Evolutionary conservation across 1,140 invertebrate species (phyloP).

Genomic region (Trialeurodes vaporariorum): DNA sequence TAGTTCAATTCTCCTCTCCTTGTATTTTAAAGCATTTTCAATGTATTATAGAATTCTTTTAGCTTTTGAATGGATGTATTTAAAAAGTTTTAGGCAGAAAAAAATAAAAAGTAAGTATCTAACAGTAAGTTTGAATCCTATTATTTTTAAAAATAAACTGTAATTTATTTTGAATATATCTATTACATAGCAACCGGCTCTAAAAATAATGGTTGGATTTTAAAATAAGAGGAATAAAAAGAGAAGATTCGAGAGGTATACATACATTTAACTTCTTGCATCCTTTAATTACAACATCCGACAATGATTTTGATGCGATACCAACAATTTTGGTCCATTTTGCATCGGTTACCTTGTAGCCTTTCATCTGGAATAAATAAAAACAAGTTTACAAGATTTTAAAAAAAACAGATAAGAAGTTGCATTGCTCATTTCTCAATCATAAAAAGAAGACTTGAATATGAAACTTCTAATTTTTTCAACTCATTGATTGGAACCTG

Average conservation of each 20-base stretch:
- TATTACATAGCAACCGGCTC: too few species aligned
- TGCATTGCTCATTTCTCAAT: neutral
- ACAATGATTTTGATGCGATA: slow-evolving; percentile 47
- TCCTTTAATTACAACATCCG: slow-evolving; percentile 49
- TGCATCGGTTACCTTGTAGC: slow-evolving; percentile 57
- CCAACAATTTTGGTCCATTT: slow-evolving; percentile 50
- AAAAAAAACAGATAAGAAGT: neutral
- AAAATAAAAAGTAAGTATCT: too few species aligned
- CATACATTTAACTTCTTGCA: slow-evolving; percentile 53
- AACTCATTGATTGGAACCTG: too few species aligned
- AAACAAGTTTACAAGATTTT: neutral
- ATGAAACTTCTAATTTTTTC: neutral
- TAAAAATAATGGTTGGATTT: too few species aligned
- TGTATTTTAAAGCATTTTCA: slow-evolving; percentile 8
- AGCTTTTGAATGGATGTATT: too few species aligned
- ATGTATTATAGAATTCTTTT: slow-evolving; percentile 24
- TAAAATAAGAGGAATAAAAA: too few species aligned
- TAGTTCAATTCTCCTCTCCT: neutral
- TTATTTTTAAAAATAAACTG: too few species aligned
- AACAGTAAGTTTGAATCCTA: too few species aligned
- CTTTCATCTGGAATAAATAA: slow-evolving; percentile 36
- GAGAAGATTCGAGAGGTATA: slow-evolving; percentile 21
- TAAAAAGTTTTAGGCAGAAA: too few species aligned
- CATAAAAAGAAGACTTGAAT: neutral
- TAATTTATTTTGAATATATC: too few species aligned